Evolutionary conservation across 2,113 vertebrate genomes (phyloP).

Genomic region (Sprattus sprattus): DNA sequence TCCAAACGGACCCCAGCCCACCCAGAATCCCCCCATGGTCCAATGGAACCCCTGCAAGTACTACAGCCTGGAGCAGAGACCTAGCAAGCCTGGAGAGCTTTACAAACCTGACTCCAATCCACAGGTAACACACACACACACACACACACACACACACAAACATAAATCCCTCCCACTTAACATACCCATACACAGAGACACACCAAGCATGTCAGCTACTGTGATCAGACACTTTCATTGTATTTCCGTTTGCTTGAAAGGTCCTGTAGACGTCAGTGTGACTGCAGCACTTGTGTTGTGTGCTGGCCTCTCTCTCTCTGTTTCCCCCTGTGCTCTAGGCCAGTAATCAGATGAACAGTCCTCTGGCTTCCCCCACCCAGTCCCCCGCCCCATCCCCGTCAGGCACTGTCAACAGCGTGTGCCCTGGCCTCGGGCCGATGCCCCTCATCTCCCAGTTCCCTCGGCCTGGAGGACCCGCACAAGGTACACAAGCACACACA

Average conservation of each 20-base stretch:
- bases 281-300: not conserved
- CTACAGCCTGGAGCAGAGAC: conserved; percentile 92
- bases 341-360: conserved; percentile 86
- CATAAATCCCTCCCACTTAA: not conserved
- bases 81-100: conserved; percentile 89
- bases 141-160: not conserved
- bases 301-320: not conserved
- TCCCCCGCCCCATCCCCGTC: conserved; percentile 93
- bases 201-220: not conserved
- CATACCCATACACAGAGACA: not conserved
- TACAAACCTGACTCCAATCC: conserved; percentile 83
- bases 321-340: conserved; percentile 64
- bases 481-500: conserved; percentile 74
- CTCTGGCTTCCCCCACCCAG: conserved; percentile 90
- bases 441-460: conserved; percentile 92
- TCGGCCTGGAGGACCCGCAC: conserved; percentile 84
- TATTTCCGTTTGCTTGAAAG: not conserved
- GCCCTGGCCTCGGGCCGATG: conserved; percentile 88
- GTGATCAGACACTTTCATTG: not conserved
- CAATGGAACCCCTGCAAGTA: conserved; percentile 99
- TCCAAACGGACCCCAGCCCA: conserved; percentile 84
- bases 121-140: conserved; percentile 73
- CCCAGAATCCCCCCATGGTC: conserved; percentile 87
- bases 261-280: not conserved
- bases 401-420: conserved; percentile 86